Evolutionary conservation across 1,140 invertebrate genomes (phyloP), one percentile per base, ranked within the genome.

Genomic region (Pygmarrhopalites habei): DNA sequence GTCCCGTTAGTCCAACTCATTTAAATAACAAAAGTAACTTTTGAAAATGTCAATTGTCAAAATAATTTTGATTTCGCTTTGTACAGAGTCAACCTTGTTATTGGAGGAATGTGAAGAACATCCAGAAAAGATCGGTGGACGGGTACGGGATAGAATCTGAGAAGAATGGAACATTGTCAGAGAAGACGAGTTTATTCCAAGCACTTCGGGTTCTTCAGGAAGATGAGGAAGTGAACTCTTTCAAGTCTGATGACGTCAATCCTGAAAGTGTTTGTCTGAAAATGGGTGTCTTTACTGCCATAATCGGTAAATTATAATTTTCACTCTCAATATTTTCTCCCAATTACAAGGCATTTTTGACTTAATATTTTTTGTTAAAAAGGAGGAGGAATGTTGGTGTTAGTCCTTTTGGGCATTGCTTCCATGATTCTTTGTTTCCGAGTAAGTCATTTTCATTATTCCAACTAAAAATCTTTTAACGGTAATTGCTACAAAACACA

Each of bases 51-150:
- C 23, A 10, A 30, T 28, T 53, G 28, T n/a, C 17, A 56, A 17
- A 32, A 14, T 44, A 2, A 2, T 32, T 41, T 12, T 41, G 39
- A 41, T 1, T n/a, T n/a, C n/a, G n/a, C n/a, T n/a, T n/a, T n/a
- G n/a, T 74, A 21, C 76, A 94, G 91, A 91, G 88, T 66, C 91
- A 94, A 78, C 86, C 89, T 3, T 93, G 90, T 73, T 90, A 94
- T 74, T 93, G 91, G 91, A 82, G 90, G 65, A 93, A 92, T 71
- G 83, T 89, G 57, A 91, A 91, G 73, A 84, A 81, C 58, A 82
- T 90, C 19, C 78, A 79, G 4, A 86, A 87, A 72, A 80, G 88
- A 67, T 81, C 82, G 14, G 72, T 79, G 56, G 74, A 74, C 57
- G 71, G 73, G 59, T 29, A 51, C 26, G 44, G 58, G 14, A 58